These are phyloP conservation scores for Germaria angustata DNA, from an alignment of 2,888 invertebrate species.

Conservation along the genomic window DNA sequence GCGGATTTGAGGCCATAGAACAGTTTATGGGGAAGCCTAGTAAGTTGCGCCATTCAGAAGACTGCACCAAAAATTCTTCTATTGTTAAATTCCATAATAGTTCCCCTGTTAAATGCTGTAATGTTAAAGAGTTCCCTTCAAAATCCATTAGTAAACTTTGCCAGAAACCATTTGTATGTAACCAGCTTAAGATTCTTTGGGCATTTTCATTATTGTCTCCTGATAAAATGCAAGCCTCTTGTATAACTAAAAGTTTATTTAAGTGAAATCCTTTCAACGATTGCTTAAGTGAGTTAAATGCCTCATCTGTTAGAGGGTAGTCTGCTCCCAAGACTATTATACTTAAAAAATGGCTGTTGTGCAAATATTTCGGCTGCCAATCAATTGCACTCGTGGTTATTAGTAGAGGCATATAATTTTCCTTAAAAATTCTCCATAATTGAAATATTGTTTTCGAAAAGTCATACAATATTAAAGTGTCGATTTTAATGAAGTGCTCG, in stretches of 20 bases:
- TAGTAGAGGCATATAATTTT: not conserved
- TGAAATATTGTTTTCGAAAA: not conserved
- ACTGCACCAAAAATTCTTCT: not conserved
- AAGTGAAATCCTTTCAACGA: not conserved
- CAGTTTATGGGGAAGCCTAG: conserved; percentile 41
- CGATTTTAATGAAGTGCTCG: not conserved
- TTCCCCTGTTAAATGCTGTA: not conserved
- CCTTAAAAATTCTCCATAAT: not conserved
- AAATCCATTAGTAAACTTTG: conserved; percentile 18
- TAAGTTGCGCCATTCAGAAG: conserved; percentile 1
- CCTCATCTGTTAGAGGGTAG: not conserved
- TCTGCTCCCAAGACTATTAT: not conserved
- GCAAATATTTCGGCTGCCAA: not conserved
- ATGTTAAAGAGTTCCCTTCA: not conserved
- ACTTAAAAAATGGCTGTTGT: conserved; percentile 4
- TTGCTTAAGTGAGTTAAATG: not conserved
- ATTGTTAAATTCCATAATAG: not conserved
- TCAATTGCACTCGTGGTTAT: not conserved
- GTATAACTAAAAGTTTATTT: conserved; percentile 7
- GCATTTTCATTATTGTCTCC: not conserved
- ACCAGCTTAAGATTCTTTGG: not conserved
- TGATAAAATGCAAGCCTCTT: not conserved
- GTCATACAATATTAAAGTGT: conserved; percentile 1
- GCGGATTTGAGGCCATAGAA: conserved; percentile 44
- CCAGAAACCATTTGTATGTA: conserved; percentile 22